Percentiles rank a stretch among this genome's conserved stretches.
Evolutionary conservation across 2,797 vertebrate genomes (phyloP).

Genomic region (Chelon auratus): DNA sequence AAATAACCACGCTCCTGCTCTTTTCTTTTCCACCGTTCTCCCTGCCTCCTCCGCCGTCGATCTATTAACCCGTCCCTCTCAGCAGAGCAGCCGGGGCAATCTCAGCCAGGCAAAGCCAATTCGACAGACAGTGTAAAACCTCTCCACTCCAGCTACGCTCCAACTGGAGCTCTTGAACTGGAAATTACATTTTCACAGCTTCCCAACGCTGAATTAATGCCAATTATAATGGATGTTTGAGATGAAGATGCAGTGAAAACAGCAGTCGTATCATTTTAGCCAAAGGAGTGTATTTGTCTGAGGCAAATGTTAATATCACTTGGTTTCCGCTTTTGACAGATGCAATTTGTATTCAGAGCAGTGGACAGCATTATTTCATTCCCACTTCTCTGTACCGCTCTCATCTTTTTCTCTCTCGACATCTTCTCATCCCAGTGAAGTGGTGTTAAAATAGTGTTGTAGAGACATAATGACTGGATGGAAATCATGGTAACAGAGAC

Average conservation of each 20-base stretch:
- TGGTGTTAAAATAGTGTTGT: constrained; percentile 21
- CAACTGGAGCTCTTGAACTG: constrained; percentile 68
- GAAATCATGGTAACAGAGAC: constrained; percentile 26
- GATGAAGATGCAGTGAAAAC: constrained; percentile 50
- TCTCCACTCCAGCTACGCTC: constrained; percentile 65
- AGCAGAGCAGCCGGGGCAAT: constrained; percentile 49
- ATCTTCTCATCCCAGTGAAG: constrained; percentile 31
- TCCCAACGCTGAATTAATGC: constrained; percentile 71
- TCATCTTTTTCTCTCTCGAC: constrained; percentile 3
- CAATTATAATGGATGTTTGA: constrained; percentile 58
- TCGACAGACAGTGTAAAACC: constrained; percentile 63
- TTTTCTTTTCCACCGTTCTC: constrained; percentile 41
- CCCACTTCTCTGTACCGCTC: constrained; percentile 13
- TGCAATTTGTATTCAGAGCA: constrained; percentile 56
- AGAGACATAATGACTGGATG: constrained; percentile 24
- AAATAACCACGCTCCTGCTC: constrained; percentile 48
- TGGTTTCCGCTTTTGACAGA: constrained; percentile 44
- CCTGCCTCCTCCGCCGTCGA: constrained; percentile 35
- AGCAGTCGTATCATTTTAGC: constrained; percentile 35
- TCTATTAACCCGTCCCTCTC: constrained; percentile 63
- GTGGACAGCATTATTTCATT: constrained; percentile 13
- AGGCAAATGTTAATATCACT: constrained; percentile 53
- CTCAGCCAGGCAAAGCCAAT: constrained; percentile 65
- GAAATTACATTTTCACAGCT: constrained; percentile 77
- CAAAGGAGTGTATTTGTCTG: constrained; percentile 38